Evolutionary conservation across 2,888 invertebrate genomes (phyloP).

Genomic region (Cryptops parisi): DNA sequence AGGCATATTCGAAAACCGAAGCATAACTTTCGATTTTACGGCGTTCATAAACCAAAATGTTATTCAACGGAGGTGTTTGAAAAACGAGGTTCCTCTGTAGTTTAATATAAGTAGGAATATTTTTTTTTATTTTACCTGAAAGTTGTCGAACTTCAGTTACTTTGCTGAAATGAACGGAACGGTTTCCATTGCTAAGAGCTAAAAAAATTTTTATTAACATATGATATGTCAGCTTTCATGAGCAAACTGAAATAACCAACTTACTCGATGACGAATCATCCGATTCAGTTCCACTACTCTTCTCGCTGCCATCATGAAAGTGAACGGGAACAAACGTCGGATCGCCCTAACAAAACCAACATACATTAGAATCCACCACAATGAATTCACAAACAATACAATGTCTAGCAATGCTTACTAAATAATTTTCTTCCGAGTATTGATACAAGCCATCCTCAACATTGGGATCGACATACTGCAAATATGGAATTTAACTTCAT

Average conservation of each 20-base stretch:
- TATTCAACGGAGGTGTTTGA: too few species aligned
- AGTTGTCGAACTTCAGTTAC: slow-evolving; percentile 42
- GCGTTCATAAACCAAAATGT: too few species aligned
- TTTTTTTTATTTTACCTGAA: slow-evolving; percentile 25
- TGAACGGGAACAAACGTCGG: slow-evolving; percentile 84
- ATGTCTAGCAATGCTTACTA: neutral
- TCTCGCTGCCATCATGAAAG: slow-evolving; percentile 49
- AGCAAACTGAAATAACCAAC: neutral
- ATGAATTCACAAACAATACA: neutral
- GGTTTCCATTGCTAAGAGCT: slow-evolving; percentile 33
- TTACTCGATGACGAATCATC: slow-evolving; percentile 57
- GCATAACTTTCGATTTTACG: too few species aligned
- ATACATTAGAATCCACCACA: neutral
- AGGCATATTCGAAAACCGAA: too few species aligned
- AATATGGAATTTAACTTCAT: too few species aligned
- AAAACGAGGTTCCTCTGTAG: too few species aligned
- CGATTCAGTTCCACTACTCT: slow-evolving; percentile 59
- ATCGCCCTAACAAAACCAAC: slow-evolving; percentile 49
- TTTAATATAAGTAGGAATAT: too few species aligned
- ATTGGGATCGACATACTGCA: slow-evolving; percentile 16
- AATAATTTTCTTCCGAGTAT: neutral
- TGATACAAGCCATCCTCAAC: slow-evolving; percentile 4
- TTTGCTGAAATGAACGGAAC: slow-evolving; percentile 81
- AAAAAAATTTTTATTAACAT: slow-evolving; percentile 1
- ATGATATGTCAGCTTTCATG: slow-evolving; percentile 1